phyloP scores from a whole-genome alignment of 2,797 vertebrate species.

The Pangasius sanitwongsei region DNA sequence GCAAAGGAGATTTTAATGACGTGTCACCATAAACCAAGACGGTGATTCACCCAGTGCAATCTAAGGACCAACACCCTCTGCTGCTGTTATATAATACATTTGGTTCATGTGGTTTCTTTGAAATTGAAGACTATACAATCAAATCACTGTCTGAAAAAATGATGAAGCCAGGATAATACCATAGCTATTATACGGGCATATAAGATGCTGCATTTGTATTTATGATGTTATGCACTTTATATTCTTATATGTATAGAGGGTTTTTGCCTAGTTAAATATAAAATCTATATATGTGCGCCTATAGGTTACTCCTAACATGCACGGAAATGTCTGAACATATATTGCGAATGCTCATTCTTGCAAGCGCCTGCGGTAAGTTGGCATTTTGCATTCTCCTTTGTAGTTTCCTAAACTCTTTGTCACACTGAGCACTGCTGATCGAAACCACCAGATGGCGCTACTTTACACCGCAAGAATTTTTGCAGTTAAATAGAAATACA shows the following conservation, averaged over 20 bases:
- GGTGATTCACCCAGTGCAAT: conserved; percentile 36
- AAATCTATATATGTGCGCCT: background rate
- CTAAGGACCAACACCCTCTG: conserved; percentile 11
- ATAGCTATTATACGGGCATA: background rate
- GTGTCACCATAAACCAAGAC: conserved; percentile 36
- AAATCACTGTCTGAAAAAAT: background rate
- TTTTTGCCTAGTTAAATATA: background rate
- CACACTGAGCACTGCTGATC: background rate
- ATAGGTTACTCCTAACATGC: background rate
- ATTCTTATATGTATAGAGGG: background rate
- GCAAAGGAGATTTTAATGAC: conserved; percentile 35
- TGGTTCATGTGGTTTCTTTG: background rate
- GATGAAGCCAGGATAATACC: background rate
- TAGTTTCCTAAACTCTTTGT: conserved; percentile 4
- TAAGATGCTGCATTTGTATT: background rate
- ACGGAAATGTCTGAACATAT: background rate
- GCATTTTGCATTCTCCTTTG: background rate
- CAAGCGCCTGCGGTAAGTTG: background rate
- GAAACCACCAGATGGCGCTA: conserved; percentile 13
- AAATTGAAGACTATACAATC: background rate
- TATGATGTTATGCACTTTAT: background rate
- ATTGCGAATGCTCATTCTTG: background rate
- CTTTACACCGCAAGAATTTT: background rate
- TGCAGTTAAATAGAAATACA: background rate
- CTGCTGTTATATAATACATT: conserved; percentile 27